These are phyloP conservation scores for Hippocampus mohnikei DNA, from an alignment of 2,113 vertebrate genomes.

Conservation along the genomic window DNA sequence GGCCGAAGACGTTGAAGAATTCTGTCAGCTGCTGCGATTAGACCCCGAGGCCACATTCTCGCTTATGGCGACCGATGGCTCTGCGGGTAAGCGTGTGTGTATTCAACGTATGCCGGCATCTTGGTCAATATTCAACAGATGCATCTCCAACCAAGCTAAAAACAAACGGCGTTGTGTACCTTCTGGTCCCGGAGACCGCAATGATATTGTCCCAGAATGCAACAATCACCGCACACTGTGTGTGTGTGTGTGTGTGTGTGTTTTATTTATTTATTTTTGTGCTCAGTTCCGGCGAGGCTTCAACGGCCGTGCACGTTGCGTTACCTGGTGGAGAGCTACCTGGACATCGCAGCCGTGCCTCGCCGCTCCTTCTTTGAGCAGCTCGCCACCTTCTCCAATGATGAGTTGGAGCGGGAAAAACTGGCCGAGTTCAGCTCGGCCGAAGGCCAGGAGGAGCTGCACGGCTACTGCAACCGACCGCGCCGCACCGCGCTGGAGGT, in stretches of 20 bases:
- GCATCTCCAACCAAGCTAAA: background rate
- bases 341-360: slow-evolving; percentile 84
- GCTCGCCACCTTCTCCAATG: slow-evolving; percentile 74
- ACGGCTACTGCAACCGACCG: slow-evolving; percentile 83
- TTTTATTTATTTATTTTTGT: background rate
- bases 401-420: slow-evolving; percentile 82
- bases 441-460: slow-evolving; percentile 82
- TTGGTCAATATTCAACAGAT: background rate
- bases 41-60: slow-evolving; percentile 74
- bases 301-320: slow-evolving; percentile 80
- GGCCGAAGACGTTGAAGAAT: slow-evolving; percentile 68
- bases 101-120: background rate
- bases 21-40: slow-evolving; percentile 80
- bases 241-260: no score
- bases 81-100: slow-evolving; percentile 54
- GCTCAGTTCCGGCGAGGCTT: slow-evolving; percentile 66
- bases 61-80: slow-evolving; percentile 67
- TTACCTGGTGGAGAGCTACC: slow-evolving; percentile 77
- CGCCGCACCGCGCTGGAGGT: slow-evolving; percentile 87
- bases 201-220: no score
- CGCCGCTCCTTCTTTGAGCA: slow-evolving; percentile 91
- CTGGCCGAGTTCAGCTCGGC: slow-evolving; percentile 85
- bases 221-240: background rate
- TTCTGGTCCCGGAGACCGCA: no score
- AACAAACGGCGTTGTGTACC: no score